Evolutionary conservation across 2,113 vertebrate genomes (phyloP).

Genomic region (Myotis davidii): DNA sequence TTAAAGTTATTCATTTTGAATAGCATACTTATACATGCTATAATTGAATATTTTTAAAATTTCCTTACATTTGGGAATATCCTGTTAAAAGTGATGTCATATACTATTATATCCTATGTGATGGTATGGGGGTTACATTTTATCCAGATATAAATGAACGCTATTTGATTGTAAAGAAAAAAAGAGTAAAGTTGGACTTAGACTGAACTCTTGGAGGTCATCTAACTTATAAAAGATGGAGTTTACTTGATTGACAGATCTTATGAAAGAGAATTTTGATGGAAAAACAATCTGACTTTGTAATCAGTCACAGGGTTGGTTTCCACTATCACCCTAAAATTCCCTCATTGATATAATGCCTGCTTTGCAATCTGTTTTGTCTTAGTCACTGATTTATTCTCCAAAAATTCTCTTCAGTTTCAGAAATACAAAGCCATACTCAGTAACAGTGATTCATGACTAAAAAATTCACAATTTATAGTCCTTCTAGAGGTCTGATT

Average conservation of each 20-base stretch:
- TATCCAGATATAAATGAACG: neutral
- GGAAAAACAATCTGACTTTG: slow-evolving; percentile 71
- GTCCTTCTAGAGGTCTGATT: neutral
- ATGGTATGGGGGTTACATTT: neutral
- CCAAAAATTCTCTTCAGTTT: slow-evolving; percentile 71
- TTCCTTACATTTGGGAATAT: neutral
- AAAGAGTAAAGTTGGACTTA: neutral
- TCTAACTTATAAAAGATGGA: slow-evolving; percentile 28
- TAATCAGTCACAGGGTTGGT: slow-evolving; percentile 37
- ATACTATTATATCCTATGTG: neutral
- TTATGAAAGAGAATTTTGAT: slow-evolving; percentile 40
- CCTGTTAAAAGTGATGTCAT: neutral
- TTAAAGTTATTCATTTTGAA: neutral
- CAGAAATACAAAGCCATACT: slow-evolving; percentile 66
- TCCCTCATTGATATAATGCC: slow-evolving; percentile 48
- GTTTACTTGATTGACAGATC: slow-evolving; percentile 56
- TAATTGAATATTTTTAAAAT: neutral
- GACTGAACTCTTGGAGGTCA: neutral
- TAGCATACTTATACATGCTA: neutral
- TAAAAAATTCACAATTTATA: slow-evolving; percentile 25
- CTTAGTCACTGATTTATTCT: slow-evolving; percentile 64
- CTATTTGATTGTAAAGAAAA: neutral
- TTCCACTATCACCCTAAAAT: slow-evolving; percentile 50
- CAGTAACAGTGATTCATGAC: slow-evolving; percentile 63
- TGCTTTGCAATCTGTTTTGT: slow-evolving; percentile 55